These are phyloP conservation scores for Sanderia malayensis DNA, from an alignment of 30 jellyfish, hydroid and myxozoan genomes.

Conservation along the genomic window DNA sequence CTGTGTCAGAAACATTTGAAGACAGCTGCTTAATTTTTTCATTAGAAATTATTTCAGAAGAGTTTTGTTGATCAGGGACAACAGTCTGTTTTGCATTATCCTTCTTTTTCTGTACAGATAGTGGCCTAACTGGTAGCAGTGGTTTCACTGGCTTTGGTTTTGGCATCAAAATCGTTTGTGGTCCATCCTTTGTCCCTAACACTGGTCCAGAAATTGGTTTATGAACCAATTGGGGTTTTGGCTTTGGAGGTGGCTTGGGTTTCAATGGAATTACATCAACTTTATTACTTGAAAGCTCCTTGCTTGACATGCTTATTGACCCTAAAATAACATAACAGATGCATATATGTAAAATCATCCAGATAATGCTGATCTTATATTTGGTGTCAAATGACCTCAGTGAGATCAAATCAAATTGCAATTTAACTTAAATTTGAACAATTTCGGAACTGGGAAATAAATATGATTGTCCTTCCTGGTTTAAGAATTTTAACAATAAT, in stretches of 20 bases:
- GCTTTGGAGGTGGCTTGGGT: slow-evolving; percentile 8
- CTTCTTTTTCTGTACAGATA: background rate
- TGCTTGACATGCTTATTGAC: background rate
- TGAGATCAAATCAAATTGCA: background rate
- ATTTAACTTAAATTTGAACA: background rate
- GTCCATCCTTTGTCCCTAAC: no score
- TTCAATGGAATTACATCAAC: no score
- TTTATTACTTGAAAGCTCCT: no score
- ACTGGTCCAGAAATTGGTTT: no score
- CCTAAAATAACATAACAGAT: no score
- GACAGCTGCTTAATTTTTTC: no score
- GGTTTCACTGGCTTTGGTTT: background rate
- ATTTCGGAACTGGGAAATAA: no score
- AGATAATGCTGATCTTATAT: no score
- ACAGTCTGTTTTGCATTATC: background rate
- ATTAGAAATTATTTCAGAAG: background rate
- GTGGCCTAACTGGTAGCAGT: background rate
- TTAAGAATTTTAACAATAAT: no score
- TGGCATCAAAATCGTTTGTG: no score
- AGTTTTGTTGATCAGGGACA: background rate
- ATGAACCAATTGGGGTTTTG: background rate
- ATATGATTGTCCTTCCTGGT: no score
- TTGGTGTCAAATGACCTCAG: background rate
- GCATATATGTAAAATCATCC: background rate
- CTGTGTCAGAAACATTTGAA: no score